Percentiles rank a stretch among this genome's conserved stretches.
phyloP scores from a whole-genome alignment of 2,797 vertebrate species.

The Enteromius anoplus region DNA sequence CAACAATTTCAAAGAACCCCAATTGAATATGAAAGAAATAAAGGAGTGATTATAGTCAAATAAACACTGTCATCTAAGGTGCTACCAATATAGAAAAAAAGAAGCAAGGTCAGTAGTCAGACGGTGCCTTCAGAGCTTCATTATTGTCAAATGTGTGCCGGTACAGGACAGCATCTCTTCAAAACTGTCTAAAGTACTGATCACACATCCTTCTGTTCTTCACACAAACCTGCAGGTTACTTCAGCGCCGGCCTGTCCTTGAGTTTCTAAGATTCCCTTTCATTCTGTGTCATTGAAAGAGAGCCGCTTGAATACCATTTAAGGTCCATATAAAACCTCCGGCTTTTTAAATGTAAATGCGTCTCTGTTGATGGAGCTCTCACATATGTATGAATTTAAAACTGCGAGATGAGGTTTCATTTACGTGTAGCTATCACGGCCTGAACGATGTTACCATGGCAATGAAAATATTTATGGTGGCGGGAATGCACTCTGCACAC shows the following conservation, averaged over 20 bases:
- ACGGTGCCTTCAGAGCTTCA: not conserved
- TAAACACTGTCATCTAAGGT: not conserved
- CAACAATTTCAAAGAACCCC: not conserved
- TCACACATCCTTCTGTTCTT: conserved; percentile 21
- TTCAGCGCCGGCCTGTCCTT: not conserved
- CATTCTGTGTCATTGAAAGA: not conserved
- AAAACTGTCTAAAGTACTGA: conserved; percentile 20
- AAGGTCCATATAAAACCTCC: not conserved
- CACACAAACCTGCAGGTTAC: conserved; percentile 20
- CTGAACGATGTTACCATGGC: conserved; percentile 17
- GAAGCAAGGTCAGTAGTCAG: not conserved
- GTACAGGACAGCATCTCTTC: not conserved
- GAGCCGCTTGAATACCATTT: conserved; percentile 12
- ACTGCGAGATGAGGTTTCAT: conserved; percentile 22
- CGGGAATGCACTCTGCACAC: not conserved
- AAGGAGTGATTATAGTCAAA: not conserved
- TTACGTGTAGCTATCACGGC: not conserved
- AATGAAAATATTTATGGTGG: conserved; percentile 34
- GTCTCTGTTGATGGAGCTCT: conserved; percentile 26
- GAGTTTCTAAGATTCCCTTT: conserved; percentile 19
- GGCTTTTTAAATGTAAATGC: conserved; percentile 20
- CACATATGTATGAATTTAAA: conserved; percentile 21
- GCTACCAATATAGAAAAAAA: not conserved
- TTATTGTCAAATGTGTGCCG: not conserved
- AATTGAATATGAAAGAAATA: conserved; percentile 2